phyloP scores from a whole-genome alignment of 2,888 invertebrate species.

The Cephus nigrinus region DNA sequence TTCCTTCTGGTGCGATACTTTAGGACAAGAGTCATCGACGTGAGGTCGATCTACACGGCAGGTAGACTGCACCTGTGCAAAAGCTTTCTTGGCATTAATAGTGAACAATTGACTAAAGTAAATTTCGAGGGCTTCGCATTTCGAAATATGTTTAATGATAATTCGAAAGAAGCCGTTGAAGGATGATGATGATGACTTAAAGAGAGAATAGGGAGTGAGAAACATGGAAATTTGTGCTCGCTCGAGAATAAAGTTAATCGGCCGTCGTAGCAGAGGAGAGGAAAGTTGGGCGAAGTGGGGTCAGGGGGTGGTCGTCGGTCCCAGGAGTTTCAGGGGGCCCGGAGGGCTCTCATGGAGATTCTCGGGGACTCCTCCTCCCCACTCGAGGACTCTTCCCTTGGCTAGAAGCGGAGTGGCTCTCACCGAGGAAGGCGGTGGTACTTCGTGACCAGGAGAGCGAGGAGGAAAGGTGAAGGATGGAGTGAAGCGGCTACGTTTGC shows the following conservation, averaged over 20 bases:
- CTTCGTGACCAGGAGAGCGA: conserved; percentile 39
- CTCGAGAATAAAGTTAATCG: not conserved
- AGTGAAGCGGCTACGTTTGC: not conserved
- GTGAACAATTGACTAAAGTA: too few species aligned
- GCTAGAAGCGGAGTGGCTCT: not conserved
- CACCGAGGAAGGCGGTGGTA: not conserved
- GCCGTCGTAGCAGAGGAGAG: conserved; percentile 39
- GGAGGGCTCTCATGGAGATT: conserved; percentile 56
- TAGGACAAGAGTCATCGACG: too few species aligned
- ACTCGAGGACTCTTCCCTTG: not conserved
- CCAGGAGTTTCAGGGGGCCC: conserved; percentile 32
- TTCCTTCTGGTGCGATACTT: too few species aligned
- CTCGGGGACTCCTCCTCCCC: not conserved
- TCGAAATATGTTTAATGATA: too few species aligned
- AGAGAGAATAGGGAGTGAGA: too few species aligned
- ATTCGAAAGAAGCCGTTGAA: too few species aligned
- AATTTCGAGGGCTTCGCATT: too few species aligned
- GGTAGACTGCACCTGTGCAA: too few species aligned
- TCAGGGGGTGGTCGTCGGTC: conserved; percentile 57
- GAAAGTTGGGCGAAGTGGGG: conserved; percentile 29
- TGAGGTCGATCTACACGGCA: too few species aligned
- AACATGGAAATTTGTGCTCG: not conserved
- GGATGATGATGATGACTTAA: too few species aligned
- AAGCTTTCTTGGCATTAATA: too few species aligned
- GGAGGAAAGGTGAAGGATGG: not conserved